A percentile compares a stretch with the other conserved stretches of the same genome.
These are phyloP conservation scores for Hipposideros armiger DNA, from an alignment of 2,113 vertebrate genomes.

Conservation along the genomic window DNA sequence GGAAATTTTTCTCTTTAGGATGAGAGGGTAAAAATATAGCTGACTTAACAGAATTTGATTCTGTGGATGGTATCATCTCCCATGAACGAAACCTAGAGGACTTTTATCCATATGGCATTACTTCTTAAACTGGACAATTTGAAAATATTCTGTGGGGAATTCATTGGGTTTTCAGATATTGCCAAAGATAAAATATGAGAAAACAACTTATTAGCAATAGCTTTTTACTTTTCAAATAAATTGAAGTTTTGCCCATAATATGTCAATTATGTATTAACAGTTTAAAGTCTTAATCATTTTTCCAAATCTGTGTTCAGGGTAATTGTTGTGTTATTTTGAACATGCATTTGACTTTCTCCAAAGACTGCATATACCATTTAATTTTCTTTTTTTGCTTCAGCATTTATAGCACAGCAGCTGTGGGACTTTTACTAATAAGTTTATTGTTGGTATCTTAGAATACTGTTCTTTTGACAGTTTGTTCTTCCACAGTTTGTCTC, in stretches of 20 bases:
- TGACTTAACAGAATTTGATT: not conserved
- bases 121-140: slow-evolving; percentile 29
- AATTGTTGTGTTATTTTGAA: slow-evolving; percentile 36
- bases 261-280: slow-evolving; percentile 12
- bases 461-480: not conserved
- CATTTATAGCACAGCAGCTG: not conserved
- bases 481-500: not conserved
- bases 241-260: slow-evolving; percentile 5
- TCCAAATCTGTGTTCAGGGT: not conserved
- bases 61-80: slow-evolving; percentile 11
- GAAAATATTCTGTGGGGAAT: slow-evolving; percentile 31
- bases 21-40: slow-evolving; percentile 30
- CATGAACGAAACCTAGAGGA: not conserved
- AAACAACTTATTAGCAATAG: slow-evolving; percentile 9
- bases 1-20: slow-evolving; percentile 45
- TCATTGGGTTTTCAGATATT: slow-evolving; percentile 46
- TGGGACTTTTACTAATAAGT: not conserved
- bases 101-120: not conserved
- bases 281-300: slow-evolving; percentile 34
- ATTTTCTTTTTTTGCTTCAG: not conserved
- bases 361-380: not conserved
- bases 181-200: slow-evolving; percentile 52
- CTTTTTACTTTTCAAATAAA: not conserved
- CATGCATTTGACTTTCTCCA: slow-evolving; percentile 48
- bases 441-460: slow-evolving; percentile 3